phyloP scores from a whole-genome alignment of 2,888 invertebrate species.

The Plagodis pulveraria region DNA sequence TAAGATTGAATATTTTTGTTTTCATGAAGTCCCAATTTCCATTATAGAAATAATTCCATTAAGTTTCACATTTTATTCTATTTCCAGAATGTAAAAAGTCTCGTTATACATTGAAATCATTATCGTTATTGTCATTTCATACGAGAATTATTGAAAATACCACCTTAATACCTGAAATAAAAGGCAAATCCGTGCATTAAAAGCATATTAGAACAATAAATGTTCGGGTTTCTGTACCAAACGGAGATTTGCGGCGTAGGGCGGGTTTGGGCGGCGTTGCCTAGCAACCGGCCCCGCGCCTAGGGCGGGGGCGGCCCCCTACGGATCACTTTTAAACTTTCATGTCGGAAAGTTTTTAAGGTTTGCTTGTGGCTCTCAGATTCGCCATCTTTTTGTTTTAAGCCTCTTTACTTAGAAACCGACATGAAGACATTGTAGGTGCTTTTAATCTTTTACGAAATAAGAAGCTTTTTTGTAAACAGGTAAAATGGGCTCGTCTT shows the following conservation, averaged over 20 bases:
- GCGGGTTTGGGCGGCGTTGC: slow-evolving; percentile 73
- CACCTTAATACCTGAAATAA: slow-evolving; percentile 29
- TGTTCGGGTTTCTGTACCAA: slow-evolving; percentile 73
- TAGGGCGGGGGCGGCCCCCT: slow-evolving; percentile 45
- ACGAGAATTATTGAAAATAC: no score
- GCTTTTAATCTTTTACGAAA: slow-evolving; percentile 34
- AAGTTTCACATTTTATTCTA: no score
- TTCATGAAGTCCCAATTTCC: no score
- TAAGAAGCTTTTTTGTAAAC: slow-evolving; percentile 25
- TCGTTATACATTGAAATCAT: no score
- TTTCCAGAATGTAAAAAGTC: no score
- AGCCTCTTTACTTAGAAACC: slow-evolving; percentile 64
- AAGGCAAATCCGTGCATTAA: slow-evolving; percentile 58
- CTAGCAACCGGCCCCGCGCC: slow-evolving; percentile 61
- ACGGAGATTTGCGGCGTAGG: slow-evolving; percentile 79
- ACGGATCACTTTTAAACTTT: slow-evolving; percentile 84
- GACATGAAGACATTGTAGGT: slow-evolving; percentile 40
- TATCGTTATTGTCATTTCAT: no score
- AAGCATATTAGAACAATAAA: slow-evolving; percentile 60
- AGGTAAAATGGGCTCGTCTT: slow-evolving; percentile 15
- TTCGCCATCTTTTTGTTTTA: slow-evolving; percentile 76
- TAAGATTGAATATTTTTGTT: no score
- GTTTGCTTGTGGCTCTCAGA: slow-evolving; percentile 79
- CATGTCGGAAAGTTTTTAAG: slow-evolving; percentile 84
- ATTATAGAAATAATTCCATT: no score